Percentiles rank a stretch among this genome's conserved stretches.
These are phyloP conservation scores for Ceraclea dissimilis DNA, from an alignment of 2,888 invertebrate genomes.

Conservation along the genomic window DNA sequence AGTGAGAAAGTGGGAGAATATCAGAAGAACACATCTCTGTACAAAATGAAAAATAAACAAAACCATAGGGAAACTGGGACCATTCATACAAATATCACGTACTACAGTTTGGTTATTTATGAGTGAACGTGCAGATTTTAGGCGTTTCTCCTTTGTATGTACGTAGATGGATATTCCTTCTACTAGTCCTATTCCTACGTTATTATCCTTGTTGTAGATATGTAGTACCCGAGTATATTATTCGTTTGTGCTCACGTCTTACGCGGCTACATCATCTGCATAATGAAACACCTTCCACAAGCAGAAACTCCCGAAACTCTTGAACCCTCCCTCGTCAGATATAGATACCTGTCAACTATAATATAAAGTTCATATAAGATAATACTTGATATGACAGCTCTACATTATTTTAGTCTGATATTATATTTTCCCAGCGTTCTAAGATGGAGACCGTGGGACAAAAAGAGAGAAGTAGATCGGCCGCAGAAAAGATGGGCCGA, in stretches of 20 bases:
- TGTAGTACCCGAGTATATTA: too few species aligned
- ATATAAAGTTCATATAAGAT: too few species aligned
- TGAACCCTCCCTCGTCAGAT: too few species aligned
- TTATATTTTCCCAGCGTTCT: too few species aligned
- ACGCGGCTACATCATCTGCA: constrained; percentile 25
- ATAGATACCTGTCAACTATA: too few species aligned
- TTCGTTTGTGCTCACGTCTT: constrained; percentile 23
- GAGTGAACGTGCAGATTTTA: constrained; percentile 24
- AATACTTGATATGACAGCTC: too few species aligned
- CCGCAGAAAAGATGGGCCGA: too few species aligned
- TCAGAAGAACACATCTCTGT: constrained; percentile 14
- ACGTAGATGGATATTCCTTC: constrained; percentile 9
- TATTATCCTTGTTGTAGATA: background rate
- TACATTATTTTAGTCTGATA: too few species aligned
- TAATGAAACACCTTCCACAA: constrained; percentile 23
- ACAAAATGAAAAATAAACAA: constrained; percentile 22
- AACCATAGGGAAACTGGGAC: constrained; percentile 7
- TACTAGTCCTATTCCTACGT: too few species aligned
- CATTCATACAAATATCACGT: constrained; percentile 19
- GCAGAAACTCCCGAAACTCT: too few species aligned
- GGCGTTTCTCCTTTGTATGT: constrained; percentile 24
- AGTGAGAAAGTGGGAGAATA: constrained; percentile 6
- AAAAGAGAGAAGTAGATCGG: too few species aligned
- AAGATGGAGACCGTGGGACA: too few species aligned
- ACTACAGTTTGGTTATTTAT: constrained; percentile 23